Evolutionary conservation across 2,113 vertebrate species (phyloP).

Genomic region (Scatophagus argus): DNA sequence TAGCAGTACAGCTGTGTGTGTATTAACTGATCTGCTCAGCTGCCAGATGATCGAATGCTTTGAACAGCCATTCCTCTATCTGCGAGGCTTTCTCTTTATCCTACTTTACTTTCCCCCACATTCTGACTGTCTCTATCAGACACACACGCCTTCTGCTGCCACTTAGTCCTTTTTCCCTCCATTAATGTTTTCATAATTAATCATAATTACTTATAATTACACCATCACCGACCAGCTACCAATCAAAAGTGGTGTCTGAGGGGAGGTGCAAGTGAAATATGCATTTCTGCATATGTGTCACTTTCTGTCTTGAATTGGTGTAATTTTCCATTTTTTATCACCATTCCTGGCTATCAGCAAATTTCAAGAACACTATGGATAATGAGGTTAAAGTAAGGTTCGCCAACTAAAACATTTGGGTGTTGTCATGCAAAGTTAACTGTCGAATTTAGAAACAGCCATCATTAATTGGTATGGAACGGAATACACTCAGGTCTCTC

Average conservation of each 20-base stretch:
- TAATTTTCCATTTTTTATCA: not conserved
- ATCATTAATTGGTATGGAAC: not conserved
- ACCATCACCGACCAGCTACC: conserved; percentile 38
- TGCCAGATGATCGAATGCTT: conserved; percentile 49
- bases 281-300: not conserved
- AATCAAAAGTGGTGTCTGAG: conserved; percentile 47
- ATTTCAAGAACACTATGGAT: not conserved
- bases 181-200: conserved; percentile 61
- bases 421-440: not conserved
- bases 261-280: conserved; percentile 3
- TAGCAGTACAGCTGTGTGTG: conserved; percentile 34
- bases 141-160: conserved; percentile 25
- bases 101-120: not conserved
- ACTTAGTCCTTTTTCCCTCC: conserved; percentile 36
- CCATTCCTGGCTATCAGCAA: not conserved
- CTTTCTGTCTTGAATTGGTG: no score
- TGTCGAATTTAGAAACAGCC: not conserved
- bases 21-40: conserved; percentile 41
- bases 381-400: not conserved
- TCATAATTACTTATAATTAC: conserved; percentile 63
- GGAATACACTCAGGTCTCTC: not conserved
- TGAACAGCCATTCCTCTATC: conserved; percentile 20
- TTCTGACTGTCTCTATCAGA: conserved; percentile 13
- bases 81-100: not conserved
- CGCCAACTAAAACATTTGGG: not conserved